These are phyloP conservation scores for Oscheius sp. DNA, from an alignment of 2,888 invertebrate genomes.

Conservation along the genomic window DNA sequence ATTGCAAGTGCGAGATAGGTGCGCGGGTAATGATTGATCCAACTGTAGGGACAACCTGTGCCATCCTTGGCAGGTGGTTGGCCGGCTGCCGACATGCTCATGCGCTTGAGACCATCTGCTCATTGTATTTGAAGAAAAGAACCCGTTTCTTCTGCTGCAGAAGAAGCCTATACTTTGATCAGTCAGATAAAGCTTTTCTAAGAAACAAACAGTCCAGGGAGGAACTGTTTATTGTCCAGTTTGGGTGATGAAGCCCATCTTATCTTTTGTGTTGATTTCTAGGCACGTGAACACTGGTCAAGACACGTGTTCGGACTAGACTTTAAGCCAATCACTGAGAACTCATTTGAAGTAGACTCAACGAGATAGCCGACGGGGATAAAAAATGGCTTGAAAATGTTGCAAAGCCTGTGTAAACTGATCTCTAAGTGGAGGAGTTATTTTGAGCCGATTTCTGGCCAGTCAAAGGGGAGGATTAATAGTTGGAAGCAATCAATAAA, in stretches of 20 bases:
- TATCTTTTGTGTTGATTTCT: not conserved
- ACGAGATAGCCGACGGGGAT: not conserved
- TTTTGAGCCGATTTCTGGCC: too few species aligned
- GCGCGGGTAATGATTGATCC: constrained; percentile 31
- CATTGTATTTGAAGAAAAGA: not conserved
- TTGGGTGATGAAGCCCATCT: not conserved
- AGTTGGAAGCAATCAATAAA: not conserved
- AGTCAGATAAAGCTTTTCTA: too few species aligned
- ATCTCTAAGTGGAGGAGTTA: not conserved
- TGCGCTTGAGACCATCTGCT: constrained; percentile 14
- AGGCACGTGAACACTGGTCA: constrained; percentile 11
- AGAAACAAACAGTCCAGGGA: too few species aligned
- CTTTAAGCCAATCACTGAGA: not conserved
- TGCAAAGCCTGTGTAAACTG: constrained; percentile 15
- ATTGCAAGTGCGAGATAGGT: too few species aligned
- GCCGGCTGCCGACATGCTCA: constrained; percentile 16
- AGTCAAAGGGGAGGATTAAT: not conserved
- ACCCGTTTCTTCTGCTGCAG: not conserved
- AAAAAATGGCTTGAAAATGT: constrained; percentile 21
- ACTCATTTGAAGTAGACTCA: not conserved
- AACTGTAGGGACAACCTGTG: constrained; percentile 15
- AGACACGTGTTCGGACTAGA: not conserved
- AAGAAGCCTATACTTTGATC: not conserved
- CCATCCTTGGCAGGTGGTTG: constrained; percentile 30
- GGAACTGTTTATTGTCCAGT: too few species aligned